Conservation (phyloP, 1,140 invertebrate genomes). For the Prorops nasuta region DNA sequence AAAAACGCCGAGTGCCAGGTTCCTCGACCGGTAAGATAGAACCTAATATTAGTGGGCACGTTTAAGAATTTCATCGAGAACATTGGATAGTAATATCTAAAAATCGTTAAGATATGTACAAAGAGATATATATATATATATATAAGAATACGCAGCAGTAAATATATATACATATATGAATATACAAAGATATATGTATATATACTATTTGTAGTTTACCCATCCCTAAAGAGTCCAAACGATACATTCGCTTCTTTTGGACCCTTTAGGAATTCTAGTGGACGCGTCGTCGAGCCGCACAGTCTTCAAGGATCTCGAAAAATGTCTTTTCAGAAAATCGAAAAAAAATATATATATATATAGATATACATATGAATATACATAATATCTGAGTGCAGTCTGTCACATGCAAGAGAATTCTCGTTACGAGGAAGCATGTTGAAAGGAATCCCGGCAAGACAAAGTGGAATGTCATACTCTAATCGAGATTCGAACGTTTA, state of each 20-base stretch:
- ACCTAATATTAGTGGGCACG: conserved; percentile 16
- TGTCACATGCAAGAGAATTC: not conserved
- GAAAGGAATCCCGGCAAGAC: conserved; percentile 1
- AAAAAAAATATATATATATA: not conserved
- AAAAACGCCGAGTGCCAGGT: too few species aligned
- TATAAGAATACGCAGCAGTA: conserved; percentile 20
- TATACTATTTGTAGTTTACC: conserved; percentile 16
- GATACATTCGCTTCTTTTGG: too few species aligned
- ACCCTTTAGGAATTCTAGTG: too few species aligned
- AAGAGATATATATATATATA: conserved; percentile 38
- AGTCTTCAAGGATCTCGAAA: conserved; percentile 15
- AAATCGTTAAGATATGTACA: conserved; percentile 51
- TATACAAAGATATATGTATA: conserved; percentile 31
- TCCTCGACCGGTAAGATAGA: too few species aligned
- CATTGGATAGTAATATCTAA: conserved; percentile 4
- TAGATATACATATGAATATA: not conserved
- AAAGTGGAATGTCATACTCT: conserved; percentile 26
- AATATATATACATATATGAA: conserved; percentile 35
- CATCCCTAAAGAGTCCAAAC: too few species aligned
- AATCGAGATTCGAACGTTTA: conserved; percentile 7
- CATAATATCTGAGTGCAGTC: conserved; percentile 3
- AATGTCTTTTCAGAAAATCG: conserved; percentile 8
- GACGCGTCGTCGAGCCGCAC: conserved; percentile 19
- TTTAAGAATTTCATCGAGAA: conserved; percentile 16
- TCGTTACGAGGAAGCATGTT: too few species aligned